Percentiles rank a stretch among this genome's conserved stretches.
These are phyloP conservation scores for Tinea semifulvella DNA, from an alignment of 2,888 invertebrate genomes.

Conservation along the genomic window DNA sequence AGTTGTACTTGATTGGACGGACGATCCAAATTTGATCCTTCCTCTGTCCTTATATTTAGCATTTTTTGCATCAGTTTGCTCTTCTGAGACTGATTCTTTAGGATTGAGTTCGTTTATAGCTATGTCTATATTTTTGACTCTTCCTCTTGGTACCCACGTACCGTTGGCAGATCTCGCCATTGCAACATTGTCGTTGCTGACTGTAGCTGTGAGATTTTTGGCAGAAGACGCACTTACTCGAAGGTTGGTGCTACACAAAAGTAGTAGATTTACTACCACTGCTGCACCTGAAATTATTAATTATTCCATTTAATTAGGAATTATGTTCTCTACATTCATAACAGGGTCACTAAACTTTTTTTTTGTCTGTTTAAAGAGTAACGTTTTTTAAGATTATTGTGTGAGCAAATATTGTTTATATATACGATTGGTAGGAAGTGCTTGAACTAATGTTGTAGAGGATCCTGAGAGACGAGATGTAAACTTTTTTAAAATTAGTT, in stretches of 20 bases:
- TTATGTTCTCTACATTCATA: too few relatives aligned
- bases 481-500: too few relatives aligned
- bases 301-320: too few relatives aligned
- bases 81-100: slow-evolving; percentile 49
- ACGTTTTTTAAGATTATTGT: too few relatives aligned
- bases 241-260: slow-evolving; percentile 44
- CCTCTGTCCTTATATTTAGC: slow-evolving; percentile 59
- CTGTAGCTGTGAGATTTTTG: slow-evolving; percentile 33
- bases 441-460: too few relatives aligned
- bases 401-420: too few relatives aligned
- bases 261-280: slow-evolving; percentile 55
- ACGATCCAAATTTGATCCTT: slow-evolving; percentile 41
- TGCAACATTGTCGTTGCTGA: slow-evolving; percentile 33
- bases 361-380: too few relatives aligned
- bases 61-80: slow-evolving; percentile 47
- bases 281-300: slow-evolving; percentile 50
- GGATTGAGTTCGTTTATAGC: slow-evolving; percentile 50
- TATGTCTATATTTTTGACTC: slow-evolving; percentile 38
- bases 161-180: slow-evolving; percentile 31
- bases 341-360: too few relatives aligned
- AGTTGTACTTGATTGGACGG: slow-evolving; percentile 36
- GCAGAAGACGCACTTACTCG: slow-evolving; percentile 39
- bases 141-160: slow-evolving; percentile 29
- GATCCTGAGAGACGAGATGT: too few relatives aligned
- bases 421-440: too few relatives aligned